Evolutionary conservation across 2,888 invertebrate species (phyloP).

Genomic region (Marasmarcha lunaedactyla): DNA sequence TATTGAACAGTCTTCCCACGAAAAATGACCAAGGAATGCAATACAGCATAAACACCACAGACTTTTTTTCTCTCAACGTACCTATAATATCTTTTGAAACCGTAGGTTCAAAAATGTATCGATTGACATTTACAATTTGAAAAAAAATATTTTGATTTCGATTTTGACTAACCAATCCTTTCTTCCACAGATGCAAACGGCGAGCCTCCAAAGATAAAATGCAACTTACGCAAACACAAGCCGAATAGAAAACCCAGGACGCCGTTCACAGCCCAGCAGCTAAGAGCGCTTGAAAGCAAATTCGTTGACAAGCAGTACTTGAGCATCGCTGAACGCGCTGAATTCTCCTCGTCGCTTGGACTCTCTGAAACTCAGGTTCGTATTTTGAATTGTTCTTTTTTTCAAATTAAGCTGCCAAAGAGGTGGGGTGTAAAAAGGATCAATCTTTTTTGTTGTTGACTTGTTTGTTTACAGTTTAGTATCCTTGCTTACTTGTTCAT

Average conservation of each 20-base stretch:
- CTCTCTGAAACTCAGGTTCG: constrained; percentile 69
- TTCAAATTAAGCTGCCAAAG: constrained; percentile 1
- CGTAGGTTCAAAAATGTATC: too few relatives aligned
- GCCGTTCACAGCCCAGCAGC: constrained; percentile 98
- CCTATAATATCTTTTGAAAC: too few relatives aligned
- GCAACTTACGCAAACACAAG: constrained; percentile 95
- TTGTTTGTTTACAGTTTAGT: too few relatives aligned
- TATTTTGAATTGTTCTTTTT: constrained; percentile 1
- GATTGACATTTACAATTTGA: too few relatives aligned
- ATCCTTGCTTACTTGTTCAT: too few relatives aligned
- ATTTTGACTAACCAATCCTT: constrained; percentile 3
- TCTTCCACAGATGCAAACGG: constrained; percentile 74
- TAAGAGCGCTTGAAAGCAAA: constrained; percentile 94
- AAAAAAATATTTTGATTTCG: too few relatives aligned
- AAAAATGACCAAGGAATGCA: too few relatives aligned
- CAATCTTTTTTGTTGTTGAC: too few relatives aligned
- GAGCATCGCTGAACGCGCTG: constrained; percentile 97
- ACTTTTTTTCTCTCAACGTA: too few relatives aligned
- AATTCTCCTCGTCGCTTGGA: constrained; percentile 94
- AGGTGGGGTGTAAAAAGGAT: too few relatives aligned
- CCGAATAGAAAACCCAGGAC: constrained; percentile 98
- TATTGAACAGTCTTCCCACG: too few relatives aligned
- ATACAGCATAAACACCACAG: too few relatives aligned
- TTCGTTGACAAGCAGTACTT: constrained; percentile 97
- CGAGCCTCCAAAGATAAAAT: constrained; percentile 88